Evolutionary conservation across 2,888 invertebrate genomes (phyloP).

Genomic region (Odontocolon sp.): DNA sequence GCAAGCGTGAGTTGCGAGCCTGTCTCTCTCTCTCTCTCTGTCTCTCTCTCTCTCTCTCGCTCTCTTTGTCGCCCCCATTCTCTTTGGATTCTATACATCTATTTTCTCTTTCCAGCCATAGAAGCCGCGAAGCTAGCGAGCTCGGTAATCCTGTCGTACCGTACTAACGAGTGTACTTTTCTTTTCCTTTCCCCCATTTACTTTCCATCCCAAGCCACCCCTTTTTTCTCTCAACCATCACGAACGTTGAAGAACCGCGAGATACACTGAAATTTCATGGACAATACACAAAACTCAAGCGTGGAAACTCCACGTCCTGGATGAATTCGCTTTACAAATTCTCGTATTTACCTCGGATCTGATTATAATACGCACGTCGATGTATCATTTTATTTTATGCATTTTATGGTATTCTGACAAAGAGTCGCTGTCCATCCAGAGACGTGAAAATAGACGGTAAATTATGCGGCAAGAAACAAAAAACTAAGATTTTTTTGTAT

Average conservation of each 20-base stretch:
- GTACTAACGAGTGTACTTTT: constrained; percentile 25
- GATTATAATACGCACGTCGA: no score
- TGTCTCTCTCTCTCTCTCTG: constrained; percentile 6
- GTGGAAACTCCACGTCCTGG: neutral
- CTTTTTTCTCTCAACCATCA: no score
- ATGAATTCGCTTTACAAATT: no score
- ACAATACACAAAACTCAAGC: neutral
- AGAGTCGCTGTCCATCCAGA: no score
- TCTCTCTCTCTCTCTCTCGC: neutral
- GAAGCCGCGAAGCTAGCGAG: neutral
- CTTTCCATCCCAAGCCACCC: neutral
- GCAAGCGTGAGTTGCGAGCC: constrained; percentile 11
- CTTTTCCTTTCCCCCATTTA: constrained; percentile 6
- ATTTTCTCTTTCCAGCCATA: constrained; percentile 13
- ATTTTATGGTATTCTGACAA: no score
- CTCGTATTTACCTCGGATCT: no score
- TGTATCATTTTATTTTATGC: no score
- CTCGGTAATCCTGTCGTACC: constrained; percentile 38
- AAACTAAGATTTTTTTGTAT: no score
- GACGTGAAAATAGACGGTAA: no score
- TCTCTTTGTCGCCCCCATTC: no score
- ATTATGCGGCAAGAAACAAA: no score
- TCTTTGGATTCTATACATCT: no score
- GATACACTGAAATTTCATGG: constrained; percentile 4
- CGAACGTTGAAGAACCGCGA: neutral